phyloP scores from a whole-genome alignment of 2,888 invertebrate genomes.

The Blastobasis lacticolella region DNA sequence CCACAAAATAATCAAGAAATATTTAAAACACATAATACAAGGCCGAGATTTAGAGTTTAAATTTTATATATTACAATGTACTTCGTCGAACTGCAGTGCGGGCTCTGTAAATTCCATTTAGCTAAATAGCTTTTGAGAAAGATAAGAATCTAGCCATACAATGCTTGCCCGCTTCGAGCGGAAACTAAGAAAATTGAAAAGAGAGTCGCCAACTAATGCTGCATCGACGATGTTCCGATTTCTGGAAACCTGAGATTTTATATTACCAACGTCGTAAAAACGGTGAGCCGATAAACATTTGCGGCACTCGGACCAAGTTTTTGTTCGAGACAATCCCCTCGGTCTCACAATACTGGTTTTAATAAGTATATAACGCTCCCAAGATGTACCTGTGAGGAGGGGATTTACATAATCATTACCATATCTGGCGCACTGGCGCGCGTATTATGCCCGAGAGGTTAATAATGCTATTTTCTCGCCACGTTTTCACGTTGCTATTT shows the following conservation, averaged over 20 bases:
- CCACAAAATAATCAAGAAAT: slow-evolving; percentile 42
- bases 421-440: slow-evolving; percentile 73
- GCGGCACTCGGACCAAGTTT: slow-evolving; percentile 46
- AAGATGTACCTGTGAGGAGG: slow-evolving; percentile 70
- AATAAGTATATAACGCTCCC: slow-evolving; percentile 71
- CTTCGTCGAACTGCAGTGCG: slow-evolving; percentile 72
- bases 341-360: slow-evolving; percentile 69
- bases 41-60: slow-evolving; percentile 61
- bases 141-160: slow-evolving; percentile 73
- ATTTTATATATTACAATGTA: slow-evolving; percentile 73
- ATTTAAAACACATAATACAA: slow-evolving; percentile 60
- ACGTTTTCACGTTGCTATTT: slow-evolving; percentile 73
- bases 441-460: slow-evolving; percentile 73
- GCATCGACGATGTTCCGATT: slow-evolving; percentile 64
- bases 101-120: slow-evolving; percentile 74
- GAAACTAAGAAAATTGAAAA: slow-evolving; percentile 75
- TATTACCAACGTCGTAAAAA: slow-evolving; percentile 63
- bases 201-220: slow-evolving; percentile 66
- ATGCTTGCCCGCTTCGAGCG: slow-evolving; percentile 62
- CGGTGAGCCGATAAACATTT: slow-evolving; percentile 58
- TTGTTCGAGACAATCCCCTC: slow-evolving; percentile 56
- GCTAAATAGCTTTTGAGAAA: slow-evolving; percentile 72
- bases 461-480: slow-evolving; percentile 75
- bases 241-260: slow-evolving; percentile 61
- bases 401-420: slow-evolving; percentile 75